Base-by-base conservation (phyloP, 2,888 invertebrate genomes). In the Schizaphis graminum region DNA sequence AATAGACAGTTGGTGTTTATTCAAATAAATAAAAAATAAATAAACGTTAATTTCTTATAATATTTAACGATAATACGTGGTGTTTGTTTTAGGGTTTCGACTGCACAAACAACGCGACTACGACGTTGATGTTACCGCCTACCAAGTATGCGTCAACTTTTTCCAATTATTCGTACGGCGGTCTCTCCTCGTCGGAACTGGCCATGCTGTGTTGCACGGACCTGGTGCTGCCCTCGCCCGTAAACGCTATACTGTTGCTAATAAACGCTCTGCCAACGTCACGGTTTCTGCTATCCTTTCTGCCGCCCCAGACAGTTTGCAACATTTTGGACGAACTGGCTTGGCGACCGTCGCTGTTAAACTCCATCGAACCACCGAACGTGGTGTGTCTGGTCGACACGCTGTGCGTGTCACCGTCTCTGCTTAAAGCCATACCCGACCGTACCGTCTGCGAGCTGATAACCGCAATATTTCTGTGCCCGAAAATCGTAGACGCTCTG, bases 31-130 rank as follows among this genome's bases (percentile, higher is more conserved):
- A 49, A 49, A 49, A 49, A 49, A 49, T 49, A 10, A 49, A 49
- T 49, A 49, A 49, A 49, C 49, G 49, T 49, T 49, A 11, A 49
- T 49, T 49, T 49, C 49, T 49, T 11, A 11, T 21, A 21, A 53
- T 53, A 53, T 53, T 53, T 13, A 53, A 53, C 53, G 53, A 77
- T 35, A 77, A 35, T 16, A n/a, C 3, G 26, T 85, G 3, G 24
- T 24, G 85, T 61, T 13, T 91, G 28, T 92, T 88, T 67, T 49
- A 92, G 92, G 35, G 49, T 53, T 49, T 26, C 13, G 35, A 87
- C 47, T 85, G 67, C 11, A 28, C 8, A 7, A 35, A 49, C 61
- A 44, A n/a, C 41, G 35, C 35, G 21, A 77, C 77, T 21, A 35
- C 7, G 7, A 44, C 28, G n/a, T 28, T 91, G 10, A 28, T 91